These are phyloP conservation scores for Micrastur ruficollis DNA, from an alignment of 2,797 vertebrate species.

Conservation along the genomic window DNA sequence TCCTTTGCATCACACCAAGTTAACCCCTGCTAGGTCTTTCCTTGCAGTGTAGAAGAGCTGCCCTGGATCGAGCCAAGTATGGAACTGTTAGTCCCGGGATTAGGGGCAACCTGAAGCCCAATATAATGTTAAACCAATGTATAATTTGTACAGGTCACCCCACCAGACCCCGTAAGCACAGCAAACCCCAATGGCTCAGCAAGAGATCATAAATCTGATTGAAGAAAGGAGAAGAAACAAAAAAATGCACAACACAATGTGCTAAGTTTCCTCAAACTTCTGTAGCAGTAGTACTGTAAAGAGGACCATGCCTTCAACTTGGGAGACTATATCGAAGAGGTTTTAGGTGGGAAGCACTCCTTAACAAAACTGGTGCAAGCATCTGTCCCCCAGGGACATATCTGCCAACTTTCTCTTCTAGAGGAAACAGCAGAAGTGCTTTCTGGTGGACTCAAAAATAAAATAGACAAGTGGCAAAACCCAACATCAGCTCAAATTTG, in stretches of 20 bases:
- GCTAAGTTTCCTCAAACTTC: background rate
- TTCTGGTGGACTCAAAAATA: background rate
- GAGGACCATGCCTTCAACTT: background rate
- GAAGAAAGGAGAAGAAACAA: background rate
- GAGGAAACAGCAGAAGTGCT: background rate
- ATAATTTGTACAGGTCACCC: background rate
- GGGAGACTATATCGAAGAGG: background rate
- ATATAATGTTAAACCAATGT: background rate
- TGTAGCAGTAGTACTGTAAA: background rate
- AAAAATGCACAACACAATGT: background rate
- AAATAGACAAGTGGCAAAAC: background rate
- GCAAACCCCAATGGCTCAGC: background rate
- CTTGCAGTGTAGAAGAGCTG: background rate
- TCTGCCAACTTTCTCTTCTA: background rate
- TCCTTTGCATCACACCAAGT: background rate
- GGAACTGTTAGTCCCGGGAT: background rate
- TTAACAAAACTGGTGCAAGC: background rate
- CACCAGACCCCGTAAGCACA: background rate
- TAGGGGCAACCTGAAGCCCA: background rate
- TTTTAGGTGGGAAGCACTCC: background rate
- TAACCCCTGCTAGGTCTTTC: background rate
- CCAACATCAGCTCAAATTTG: background rate
- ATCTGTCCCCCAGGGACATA: rapidly evolving
- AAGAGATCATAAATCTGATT: background rate
- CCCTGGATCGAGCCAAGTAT: rapidly evolving